Evolutionary conservation across 2,797 vertebrate species (phyloP).

Genomic region (Parauchenoglanis ngamensis): DNA sequence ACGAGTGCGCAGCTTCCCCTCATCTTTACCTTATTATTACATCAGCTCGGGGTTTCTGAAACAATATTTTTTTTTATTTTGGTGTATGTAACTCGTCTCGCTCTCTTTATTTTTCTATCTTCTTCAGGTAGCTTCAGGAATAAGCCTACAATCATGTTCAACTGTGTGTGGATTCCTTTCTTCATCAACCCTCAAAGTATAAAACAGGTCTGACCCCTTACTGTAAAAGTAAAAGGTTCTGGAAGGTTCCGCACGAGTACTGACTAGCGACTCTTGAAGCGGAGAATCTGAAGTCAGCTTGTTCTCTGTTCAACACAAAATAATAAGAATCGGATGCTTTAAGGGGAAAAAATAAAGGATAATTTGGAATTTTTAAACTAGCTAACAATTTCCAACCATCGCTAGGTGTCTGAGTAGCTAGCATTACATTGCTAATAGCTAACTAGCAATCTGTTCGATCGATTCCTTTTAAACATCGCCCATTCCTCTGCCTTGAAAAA

Average conservation of each 20-base stretch:
- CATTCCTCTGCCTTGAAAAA: not conserved
- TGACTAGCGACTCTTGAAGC: not conserved
- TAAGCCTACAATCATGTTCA: not conserved
- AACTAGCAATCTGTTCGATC: not conserved
- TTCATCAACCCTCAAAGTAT: not conserved
- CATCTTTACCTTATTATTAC: slow-evolving; percentile 60
- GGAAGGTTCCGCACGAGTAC: not conserved
- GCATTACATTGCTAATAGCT: not conserved
- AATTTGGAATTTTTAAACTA: no score
- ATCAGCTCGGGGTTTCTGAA: slow-evolving; percentile 49
- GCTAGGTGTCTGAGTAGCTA: not conserved
- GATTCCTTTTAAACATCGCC: not conserved
- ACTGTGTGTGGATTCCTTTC: not conserved
- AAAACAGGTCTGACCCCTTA: not conserved
- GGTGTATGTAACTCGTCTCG: not conserved
- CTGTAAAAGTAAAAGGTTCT: not conserved
- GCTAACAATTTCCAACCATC: no score
- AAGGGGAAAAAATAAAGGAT: not conserved
- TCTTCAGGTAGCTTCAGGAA: not conserved
- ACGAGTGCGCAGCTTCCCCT: slow-evolving; percentile 18
- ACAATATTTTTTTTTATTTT: not conserved
- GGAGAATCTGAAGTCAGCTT: not conserved
- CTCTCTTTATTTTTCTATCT: not conserved
- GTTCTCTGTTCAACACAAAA: not conserved
- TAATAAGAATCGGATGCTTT: not conserved